Base-by-base conservation (phyloP, 2,797 vertebrate genomes). In the Scolopax rusticola region DNA sequence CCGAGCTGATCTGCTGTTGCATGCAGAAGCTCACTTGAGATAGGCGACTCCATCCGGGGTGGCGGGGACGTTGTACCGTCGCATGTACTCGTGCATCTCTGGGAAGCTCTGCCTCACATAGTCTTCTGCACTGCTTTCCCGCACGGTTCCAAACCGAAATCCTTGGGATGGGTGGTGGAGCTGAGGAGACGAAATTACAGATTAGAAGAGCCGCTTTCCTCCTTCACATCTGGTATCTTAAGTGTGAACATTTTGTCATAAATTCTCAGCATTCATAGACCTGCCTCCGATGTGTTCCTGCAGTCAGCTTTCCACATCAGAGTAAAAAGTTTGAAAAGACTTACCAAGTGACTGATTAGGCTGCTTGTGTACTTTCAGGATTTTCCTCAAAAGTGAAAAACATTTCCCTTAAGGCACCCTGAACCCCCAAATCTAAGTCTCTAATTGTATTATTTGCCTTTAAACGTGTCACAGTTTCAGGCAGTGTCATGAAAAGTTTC, bases 71-170 rank as follows among this genome's bases (percentile, higher is more conserved):
- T 99, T 99, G 98, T 99, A 99, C 94, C 99, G 98, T 70, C 99
- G 98, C 99, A 99, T 99, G 97, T 99, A 99, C 93, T 99, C 99
- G 1, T 99, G 99, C 99, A 99, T 99, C 97, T 99, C 99, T 0
- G 99, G 99, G 94, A 99, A 99, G 98, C 99, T 99, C 97, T 99
- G 99, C 95, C 99, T 99, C 97, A 99, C 97, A 20, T 99, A 99
- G 96, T 99, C 99, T 97, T 99, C 99, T 4, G 99, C 99, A 7
- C 99, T 99, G 98, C 99, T 99, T 95, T 99, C 99, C 83, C 98
- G 98, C 88, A 99, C 99, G 1, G 99, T 99, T 94, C 99, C 99
- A 32, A 99, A 99, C 73, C 99, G 98, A 96, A 99, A 99, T 76
- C 99, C 99, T 97, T 99, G 99, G 67, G 99, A 99, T 7, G 99